Evolutionary conservation across 2,888 invertebrate genomes (phyloP).

Genomic region (Nebria salina): DNA sequence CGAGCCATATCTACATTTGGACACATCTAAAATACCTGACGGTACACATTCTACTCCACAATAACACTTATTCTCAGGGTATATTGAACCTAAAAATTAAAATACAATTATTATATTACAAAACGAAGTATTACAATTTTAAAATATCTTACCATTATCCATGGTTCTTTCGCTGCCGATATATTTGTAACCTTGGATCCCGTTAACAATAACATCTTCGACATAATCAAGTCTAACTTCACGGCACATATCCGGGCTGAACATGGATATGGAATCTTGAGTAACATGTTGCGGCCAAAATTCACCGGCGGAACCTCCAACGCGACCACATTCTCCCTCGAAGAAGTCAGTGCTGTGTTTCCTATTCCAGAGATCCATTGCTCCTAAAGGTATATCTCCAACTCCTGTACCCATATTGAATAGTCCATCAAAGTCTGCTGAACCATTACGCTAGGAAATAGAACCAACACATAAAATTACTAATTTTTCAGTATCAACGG

Average conservation of each 20-base stretch:
- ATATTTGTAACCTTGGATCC: conserved; percentile 74
- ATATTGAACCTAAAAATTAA: conserved; percentile 65
- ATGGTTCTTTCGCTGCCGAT: conserved; percentile 72
- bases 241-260: conserved; percentile 81
- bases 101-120: background rate
- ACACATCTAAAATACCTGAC: conserved; percentile 80
- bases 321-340: conserved; percentile 67
- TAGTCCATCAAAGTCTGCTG: conserved; percentile 75
- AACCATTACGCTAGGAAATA: conserved; percentile 77
- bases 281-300: conserved; percentile 76
- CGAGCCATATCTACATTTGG: conserved; percentile 80
- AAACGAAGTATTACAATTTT: background rate
- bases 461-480: background rate
- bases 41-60: conserved; percentile 79
- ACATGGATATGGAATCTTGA: conserved; percentile 71
- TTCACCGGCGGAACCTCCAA: conserved; percentile 83
- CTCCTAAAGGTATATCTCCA: conserved; percentile 73
- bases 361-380: conserved; percentile 78
- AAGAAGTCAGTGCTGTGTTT: conserved; percentile 66
- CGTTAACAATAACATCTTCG: conserved; percentile 67
- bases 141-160: conserved; percentile 69
- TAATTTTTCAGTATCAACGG: background rate
- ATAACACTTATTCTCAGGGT: conserved; percentile 74
- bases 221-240: conserved; percentile 71
- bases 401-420: conserved; percentile 81